Evolutionary conservation across 2,888 invertebrate species (phyloP).

Genomic region (Dyspetes luteomarginatus): DNA sequence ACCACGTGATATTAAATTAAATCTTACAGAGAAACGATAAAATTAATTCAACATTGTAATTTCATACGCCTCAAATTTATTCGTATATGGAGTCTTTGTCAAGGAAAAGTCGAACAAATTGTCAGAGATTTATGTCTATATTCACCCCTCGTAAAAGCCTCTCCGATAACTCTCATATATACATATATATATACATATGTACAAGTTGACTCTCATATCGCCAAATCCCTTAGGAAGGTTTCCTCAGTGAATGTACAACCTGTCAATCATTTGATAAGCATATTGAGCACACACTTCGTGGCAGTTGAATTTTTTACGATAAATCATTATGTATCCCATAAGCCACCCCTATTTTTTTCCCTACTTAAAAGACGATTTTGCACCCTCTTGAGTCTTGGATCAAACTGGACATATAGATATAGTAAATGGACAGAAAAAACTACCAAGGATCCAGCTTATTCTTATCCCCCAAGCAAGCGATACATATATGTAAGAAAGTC

Average conservation of each 20-base stretch:
- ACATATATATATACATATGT: not conserved
- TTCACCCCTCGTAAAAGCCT: not conserved
- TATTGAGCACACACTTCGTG: not conserved
- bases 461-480: not conserved
- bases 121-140: not conserved
- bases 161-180: not conserved
- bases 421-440: not conserved
- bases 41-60: conserved; percentile 8
- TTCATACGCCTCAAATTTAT: not conserved
- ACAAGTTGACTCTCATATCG: not conserved
- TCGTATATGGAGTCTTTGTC: not conserved
- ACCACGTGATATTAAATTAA: not conserved
- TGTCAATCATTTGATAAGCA: not conserved
- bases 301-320: conserved; percentile 8
- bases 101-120: not conserved
- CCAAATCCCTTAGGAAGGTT: not conserved
- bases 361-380: conserved; percentile 1
- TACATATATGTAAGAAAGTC: not conserved
- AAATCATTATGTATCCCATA: conserved; percentile 9
- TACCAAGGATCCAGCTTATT: not conserved
- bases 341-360: not conserved
- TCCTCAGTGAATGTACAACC: not conserved
- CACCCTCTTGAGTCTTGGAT: not conserved
- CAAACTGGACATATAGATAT: conserved; percentile 1
- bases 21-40: not conserved